Percentiles rank a stretch among this genome's conserved stretches.
Evolutionary conservation across 2,888 invertebrate genomes (phyloP).

Genomic region (Plagodis dolabraria): DNA sequence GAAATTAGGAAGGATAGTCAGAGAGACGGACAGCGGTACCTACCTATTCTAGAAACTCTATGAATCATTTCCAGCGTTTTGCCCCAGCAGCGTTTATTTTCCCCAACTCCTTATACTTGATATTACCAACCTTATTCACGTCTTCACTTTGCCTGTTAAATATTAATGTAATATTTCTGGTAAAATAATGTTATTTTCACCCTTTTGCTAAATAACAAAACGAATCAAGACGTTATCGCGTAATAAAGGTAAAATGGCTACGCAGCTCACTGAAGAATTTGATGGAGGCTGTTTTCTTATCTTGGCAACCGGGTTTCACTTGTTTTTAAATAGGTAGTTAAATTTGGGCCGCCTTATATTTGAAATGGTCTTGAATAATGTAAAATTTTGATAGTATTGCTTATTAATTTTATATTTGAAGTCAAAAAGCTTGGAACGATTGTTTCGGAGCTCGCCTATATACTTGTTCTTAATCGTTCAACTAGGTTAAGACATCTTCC

Average conservation of each 20-base stretch:
- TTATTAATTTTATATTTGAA: too few species aligned
- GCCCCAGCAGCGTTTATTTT: not conserved
- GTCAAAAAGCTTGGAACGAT: too few species aligned
- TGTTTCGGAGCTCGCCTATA: too few species aligned
- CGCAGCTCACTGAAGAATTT: conserved; percentile 21
- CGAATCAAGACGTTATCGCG: conserved; percentile 32
- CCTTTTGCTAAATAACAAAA: conserved; percentile 25
- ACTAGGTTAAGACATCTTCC: too few species aligned
- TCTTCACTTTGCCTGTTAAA: conserved; percentile 10
- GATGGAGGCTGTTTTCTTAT: conserved; percentile 20
- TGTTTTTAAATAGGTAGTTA: conserved; percentile 28
- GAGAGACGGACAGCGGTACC: too few species aligned
- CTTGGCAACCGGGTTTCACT: conserved; percentile 26
- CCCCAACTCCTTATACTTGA: not conserved
- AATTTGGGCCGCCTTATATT: conserved; percentile 21
- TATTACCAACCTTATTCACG: conserved; percentile 8
- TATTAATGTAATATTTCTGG: conserved; percentile 18
- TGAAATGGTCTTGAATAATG: conserved; percentile 10
- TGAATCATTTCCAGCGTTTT: too few species aligned
- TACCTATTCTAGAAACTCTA: too few species aligned
- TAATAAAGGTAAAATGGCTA: conserved; percentile 31
- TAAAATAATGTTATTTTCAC: conserved; percentile 24
- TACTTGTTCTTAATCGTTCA: too few species aligned
- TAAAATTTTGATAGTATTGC: too few species aligned
- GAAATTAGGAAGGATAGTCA: too few species aligned